Conservation (phyloP, 2,888 invertebrate species). For the Tholera decimalis region DNA sequence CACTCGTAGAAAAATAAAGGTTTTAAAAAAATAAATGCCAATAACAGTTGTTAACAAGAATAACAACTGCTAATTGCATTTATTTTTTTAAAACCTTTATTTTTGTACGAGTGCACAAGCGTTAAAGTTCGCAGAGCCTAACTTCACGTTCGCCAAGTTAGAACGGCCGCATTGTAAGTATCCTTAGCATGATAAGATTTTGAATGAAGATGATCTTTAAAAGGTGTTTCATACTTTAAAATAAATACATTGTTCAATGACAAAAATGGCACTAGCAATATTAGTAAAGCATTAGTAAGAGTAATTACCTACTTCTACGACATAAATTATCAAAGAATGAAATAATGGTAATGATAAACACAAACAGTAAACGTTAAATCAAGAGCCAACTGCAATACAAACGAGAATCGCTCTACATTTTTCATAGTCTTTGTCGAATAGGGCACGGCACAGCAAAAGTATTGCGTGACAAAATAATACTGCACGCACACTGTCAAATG, state of each 20-base stretch:
- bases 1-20: too few species aligned
- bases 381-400: conserved; percentile 10
- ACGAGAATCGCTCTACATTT: conserved; percentile 21
- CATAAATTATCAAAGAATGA: neutral
- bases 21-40: too few species aligned
- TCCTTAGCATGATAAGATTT: too few species aligned
- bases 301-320: neutral
- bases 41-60: too few species aligned
- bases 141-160: too few species aligned
- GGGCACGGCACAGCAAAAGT: conserved; percentile 79
- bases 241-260: neutral
- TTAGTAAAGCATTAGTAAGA: too few species aligned
- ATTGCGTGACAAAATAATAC: conserved; percentile 86
- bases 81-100: too few species aligned
- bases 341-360: neutral
- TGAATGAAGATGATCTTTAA: neutral
- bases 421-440: conserved; percentile 75
- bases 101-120: too few species aligned
- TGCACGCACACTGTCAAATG: conserved; percentile 91
- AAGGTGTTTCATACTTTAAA: neutral
- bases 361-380: neutral
- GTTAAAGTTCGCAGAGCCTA: too few species aligned
- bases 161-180: too few species aligned
- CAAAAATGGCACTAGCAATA: neutral
- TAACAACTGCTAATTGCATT: too few species aligned